These are phyloP conservation scores for Molorchus minor DNA, from an alignment of 2,888 invertebrate genomes.

Conservation along the genomic window DNA sequence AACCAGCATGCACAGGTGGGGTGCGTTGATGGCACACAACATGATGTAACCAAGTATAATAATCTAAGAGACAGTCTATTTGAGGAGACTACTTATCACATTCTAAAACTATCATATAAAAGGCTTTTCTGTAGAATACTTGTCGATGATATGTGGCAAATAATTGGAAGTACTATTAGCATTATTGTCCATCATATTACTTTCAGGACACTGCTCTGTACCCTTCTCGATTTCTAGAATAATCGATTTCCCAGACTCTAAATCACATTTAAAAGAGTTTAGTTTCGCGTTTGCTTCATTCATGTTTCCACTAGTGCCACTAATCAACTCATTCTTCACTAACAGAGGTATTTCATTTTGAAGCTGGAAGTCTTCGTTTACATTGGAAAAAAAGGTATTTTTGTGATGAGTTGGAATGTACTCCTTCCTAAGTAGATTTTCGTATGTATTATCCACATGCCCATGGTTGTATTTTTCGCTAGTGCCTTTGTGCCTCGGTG, in stretches of 20 bases:
- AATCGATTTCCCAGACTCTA: conserved; percentile 41
- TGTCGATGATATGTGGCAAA: conserved; percentile 15
- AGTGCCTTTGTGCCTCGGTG: conserved; percentile 38
- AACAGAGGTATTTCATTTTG: conserved; percentile 49
- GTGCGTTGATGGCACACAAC: too few relatives aligned
- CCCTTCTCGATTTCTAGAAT: conserved; percentile 50
- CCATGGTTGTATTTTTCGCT: conserved; percentile 39
- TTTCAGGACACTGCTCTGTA: conserved; percentile 26
- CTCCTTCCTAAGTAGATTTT: conserved; percentile 42
- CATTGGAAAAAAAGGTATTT: conserved; percentile 38
- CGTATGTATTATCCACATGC: conserved; percentile 39
- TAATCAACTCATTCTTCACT: conserved; percentile 32
- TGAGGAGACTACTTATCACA: not conserved
- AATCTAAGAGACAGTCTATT: conserved; percentile 21
- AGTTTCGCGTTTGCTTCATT: conserved; percentile 51
- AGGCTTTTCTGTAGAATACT: conserved; percentile 27
- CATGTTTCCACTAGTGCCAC: conserved; percentile 41
- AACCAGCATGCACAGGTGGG: too few relatives aligned
- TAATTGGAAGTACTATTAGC: conserved; percentile 14
- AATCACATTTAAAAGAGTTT: conserved; percentile 46
- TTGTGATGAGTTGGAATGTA: conserved; percentile 41
- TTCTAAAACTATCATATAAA: conserved; percentile 25
- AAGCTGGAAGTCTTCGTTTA: conserved; percentile 41
- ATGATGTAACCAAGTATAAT: conserved; percentile 20
- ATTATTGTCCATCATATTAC: conserved; percentile 22